Evolutionary conservation across 2,113 vertebrate species (phyloP), one percentile per base, ranked within the genome.

Genomic region (Procavia capensis): DNA sequence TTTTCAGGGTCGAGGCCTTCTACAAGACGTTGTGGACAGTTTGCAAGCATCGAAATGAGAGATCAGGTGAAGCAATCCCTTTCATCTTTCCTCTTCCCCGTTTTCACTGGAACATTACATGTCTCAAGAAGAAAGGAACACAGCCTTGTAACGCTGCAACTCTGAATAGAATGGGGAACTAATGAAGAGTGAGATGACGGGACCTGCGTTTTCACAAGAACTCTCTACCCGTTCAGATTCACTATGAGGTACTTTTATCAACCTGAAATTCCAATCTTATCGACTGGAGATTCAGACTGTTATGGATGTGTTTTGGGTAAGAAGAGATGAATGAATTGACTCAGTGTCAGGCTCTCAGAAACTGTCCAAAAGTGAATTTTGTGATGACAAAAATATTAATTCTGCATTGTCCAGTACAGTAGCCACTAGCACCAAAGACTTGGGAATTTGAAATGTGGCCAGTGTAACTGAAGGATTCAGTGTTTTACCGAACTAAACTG

Each of bases 301-400:
- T 74, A 41, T 0, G 1, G 5, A 6, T 4, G 31, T 17, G 9
- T 8, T 11, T 29, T 57, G n/a, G 29, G 6, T 20, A 41, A 4
- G 22, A 36, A 17, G 64, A 72, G 41, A 27, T 61, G n/a, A 19
- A 9, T 22, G 61, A 63, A 57, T n/a, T 68, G 61, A 14, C 54
- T 6, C 25, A 39, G 29, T 43, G 27, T 11, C 8, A 9, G 63
- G 29, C 11, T 72, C 20, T 34, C 14, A 24, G 3, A 54, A 0
- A 31, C 43, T 61, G 43, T 27, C 43, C 13, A 27, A 54, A n/a
- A 54, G 4, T 22, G 41, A 54, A 11, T 17, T 47, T 43, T 81
- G 47, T 47, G 57, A 66, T 5, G 39, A 34, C 20, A 19, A 22
- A 22, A 83, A 47, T 24, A n/a, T 27, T 41, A 63, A 22, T 59